Evolutionary conservation across 2,888 invertebrate species (phyloP).

Genomic region (Aspidiotus destructor): DNA sequence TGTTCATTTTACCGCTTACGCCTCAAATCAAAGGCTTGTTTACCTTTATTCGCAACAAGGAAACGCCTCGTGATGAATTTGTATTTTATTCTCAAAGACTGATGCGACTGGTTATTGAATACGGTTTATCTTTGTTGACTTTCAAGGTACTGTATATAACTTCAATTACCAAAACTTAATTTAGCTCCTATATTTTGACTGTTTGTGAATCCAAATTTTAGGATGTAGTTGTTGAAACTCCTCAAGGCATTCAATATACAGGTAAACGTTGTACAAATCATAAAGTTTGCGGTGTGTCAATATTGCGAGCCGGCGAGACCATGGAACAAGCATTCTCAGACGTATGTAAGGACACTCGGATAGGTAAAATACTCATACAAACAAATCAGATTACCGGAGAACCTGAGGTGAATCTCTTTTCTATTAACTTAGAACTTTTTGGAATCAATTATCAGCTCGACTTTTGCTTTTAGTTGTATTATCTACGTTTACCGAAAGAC

Average conservation of each 20-base stretch:
- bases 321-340: constrained; percentile 99
- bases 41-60: constrained; percentile 90
- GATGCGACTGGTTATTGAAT: constrained; percentile 92
- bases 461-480: constrained; percentile 63
- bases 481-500: constrained; percentile 90
- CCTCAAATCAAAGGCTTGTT: constrained; percentile 86
- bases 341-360: constrained; percentile 93
- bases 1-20: constrained; percentile 75
- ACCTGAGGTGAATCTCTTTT: constrained; percentile 61
- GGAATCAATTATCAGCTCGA: neutral
- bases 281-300: constrained; percentile 95
- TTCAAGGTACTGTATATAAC: constrained; percentile 51
- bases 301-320: constrained; percentile 94
- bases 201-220: constrained; percentile 39
- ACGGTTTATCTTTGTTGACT: constrained; percentile 82
- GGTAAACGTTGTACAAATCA: constrained; percentile 77
- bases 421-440: neutral
- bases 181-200: neutral
- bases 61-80: constrained; percentile 93
- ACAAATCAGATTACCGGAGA: constrained; percentile 93
- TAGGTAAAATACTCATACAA: constrained; percentile 98
- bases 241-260: constrained; percentile 72
- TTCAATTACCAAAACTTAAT: neutral
- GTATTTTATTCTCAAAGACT: constrained; percentile 97
- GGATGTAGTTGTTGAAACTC: constrained; percentile 73